Evolutionary conservation across 2,888 invertebrate species (phyloP).

Genomic region (Leptogaster cylindrica): DNA sequence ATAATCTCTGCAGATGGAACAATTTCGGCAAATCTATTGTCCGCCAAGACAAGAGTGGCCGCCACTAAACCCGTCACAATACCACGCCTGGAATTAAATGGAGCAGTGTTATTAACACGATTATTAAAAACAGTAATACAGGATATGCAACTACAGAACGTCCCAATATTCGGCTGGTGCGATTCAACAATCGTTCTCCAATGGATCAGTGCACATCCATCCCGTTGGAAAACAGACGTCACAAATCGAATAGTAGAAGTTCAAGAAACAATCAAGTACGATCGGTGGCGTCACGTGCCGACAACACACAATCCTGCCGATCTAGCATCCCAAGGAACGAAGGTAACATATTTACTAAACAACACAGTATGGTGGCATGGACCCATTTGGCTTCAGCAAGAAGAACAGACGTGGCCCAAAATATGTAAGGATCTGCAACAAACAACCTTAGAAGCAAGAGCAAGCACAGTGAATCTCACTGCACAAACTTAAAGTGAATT

Average conservation of each 20-base stretch:
- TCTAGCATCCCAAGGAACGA: not conserved
- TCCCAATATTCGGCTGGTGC: not conserved
- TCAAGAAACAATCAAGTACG: no score
- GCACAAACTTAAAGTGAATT: not conserved
- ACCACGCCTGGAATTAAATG: no score
- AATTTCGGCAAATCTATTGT: not conserved
- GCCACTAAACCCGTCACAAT: slow-evolving; percentile 47
- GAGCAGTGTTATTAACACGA: not conserved
- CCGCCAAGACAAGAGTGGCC: slow-evolving; percentile 3
- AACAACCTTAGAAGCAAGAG: not conserved
- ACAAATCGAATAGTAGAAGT: slow-evolving; percentile 3
- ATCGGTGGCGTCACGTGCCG: not conserved
- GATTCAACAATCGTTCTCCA: no score
- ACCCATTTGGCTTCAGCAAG: not conserved
- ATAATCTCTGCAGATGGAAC: not conserved
- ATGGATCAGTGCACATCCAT: not conserved
- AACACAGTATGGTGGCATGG: not conserved
- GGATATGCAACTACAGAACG: no score
- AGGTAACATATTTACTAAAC: not conserved
- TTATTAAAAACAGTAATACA: not conserved
- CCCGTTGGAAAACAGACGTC: not conserved
- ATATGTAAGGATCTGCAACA: not conserved
- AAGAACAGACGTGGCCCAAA: not conserved
- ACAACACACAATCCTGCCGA: not conserved
- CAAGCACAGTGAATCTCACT: no score